Evolutionary conservation across 2,113 vertebrate species (phyloP).

Genomic region (Chitala chitala): DNA sequence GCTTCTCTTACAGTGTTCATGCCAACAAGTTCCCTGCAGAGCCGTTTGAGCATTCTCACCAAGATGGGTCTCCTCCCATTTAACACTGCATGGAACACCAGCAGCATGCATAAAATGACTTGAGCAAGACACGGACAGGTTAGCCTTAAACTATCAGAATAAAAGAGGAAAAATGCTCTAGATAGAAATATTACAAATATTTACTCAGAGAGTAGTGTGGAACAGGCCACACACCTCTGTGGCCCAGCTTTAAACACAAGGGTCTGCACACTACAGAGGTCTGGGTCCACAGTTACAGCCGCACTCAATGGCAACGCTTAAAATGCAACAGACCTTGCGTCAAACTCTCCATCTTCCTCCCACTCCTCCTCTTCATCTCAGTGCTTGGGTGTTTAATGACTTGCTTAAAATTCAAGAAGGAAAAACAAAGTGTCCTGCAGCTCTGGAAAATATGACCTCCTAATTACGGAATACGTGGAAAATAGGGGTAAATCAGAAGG

Average conservation of each 20-base stretch:
- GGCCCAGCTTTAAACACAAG: too few species aligned
- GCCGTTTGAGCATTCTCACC: slow-evolving; percentile 9
- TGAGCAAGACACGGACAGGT: not conserved
- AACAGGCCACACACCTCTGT: too few species aligned
- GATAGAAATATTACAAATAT: too few species aligned
- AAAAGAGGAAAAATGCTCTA: not conserved
- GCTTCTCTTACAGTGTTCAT: not conserved
- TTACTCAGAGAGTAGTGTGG: slow-evolving; percentile 12
- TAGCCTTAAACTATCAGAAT: slow-evolving; percentile 10
- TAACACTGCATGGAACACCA: not conserved
- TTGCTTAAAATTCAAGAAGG: not conserved
- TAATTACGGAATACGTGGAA: not conserved
- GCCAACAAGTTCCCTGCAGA: not conserved
- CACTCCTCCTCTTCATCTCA: slow-evolving; percentile 13
- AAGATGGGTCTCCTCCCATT: not conserved
- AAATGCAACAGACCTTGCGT: not conserved
- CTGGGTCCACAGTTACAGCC: not conserved
- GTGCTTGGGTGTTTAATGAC: slow-evolving; percentile 6
- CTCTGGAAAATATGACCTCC: slow-evolving; percentile 9
- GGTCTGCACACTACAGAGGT: too few species aligned
- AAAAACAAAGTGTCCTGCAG: not conserved
- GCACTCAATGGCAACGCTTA: slow-evolving; percentile 3
- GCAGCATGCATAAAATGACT: slow-evolving; percentile 1
- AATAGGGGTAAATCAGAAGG: not conserved
- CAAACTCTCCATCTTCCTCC: not conserved